Evolutionary conservation across 2,797 vertebrate species (phyloP), one percentile per base, ranked within the genome.

Genomic region (Chrysocyon brachyurus): DNA sequence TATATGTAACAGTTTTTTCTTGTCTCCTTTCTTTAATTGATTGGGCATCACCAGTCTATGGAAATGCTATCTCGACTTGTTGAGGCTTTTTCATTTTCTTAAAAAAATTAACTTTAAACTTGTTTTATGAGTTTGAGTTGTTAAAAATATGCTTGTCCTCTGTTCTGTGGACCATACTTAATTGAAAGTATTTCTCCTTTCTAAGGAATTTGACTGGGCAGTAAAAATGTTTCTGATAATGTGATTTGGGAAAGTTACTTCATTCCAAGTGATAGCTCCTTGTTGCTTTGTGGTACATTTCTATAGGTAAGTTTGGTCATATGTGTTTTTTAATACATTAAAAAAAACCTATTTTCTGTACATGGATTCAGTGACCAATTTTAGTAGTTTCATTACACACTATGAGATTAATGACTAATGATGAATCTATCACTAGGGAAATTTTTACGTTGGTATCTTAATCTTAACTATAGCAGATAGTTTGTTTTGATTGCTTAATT

Each of bases 381-480:
- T 79, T 66, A 91, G 77, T 91, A 81, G 36, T 93, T 90, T 96
- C 90, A 90, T 86, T 94, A 87, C 96, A 95, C 94, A 79, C 73
- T 64, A 5, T 89, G 75, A 92, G 85, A 89, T 97, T 95, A 93
- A 87, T 97, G 84, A 95, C 49, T 90, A 97, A 90, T 84, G 90
- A 92, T 88, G 77, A 91, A 56, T 90, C 33, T 79, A 16, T 95
- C 83, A 92, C 49, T 93, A 66, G 73, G 96, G 88, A 96, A 56
- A 83, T 33, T 94, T 96, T 97, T 94, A 96, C n/a, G 54, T 94
- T 90, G n/a, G 5, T 46, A 75, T 94, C 70, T 96, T 90, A 95
- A 52, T 94, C 64, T 96, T 82, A 96, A 85, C 92, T 78, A 86
- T 84, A 87, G 61, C 46, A 57, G 36, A 73, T 78, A 57, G n/a